Evolutionary conservation across 2,797 vertebrate genomes (phyloP), one percentile per base, ranked within the genome.

Genomic region (Coreius guichenoti): DNA sequence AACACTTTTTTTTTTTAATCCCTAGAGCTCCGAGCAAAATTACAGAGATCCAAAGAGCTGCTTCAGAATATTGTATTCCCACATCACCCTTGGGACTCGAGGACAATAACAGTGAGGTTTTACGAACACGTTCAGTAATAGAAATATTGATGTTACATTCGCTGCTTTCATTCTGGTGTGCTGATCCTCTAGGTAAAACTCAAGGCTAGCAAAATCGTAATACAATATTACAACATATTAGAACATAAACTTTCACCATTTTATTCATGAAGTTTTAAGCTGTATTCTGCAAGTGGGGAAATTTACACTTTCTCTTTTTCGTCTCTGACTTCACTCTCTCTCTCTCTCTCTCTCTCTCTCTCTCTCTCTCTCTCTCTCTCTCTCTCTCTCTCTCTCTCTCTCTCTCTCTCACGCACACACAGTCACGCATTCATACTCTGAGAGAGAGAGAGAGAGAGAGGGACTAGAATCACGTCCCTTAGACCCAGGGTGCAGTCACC

Each of bases 401-500:
- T 31, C 47, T 11, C 47, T 54, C 39, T 43, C 21, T 47, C 31
- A 36, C 13, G 12, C 80, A 43, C 74, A 80, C 29, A 58, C 11
- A 77, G 11, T 33, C 19, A 56, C 29, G 14, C 9, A 14, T 67
- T 67, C 63, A 19, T 76, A 63, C 85, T 90, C 43, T 0, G 12
- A 63, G 26, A 63, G n/a, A 29, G 58, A 26, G 54, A 56, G 54
- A 56, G 51, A 54, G 51, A 54, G 51, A 54, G 51, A 54, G 83
- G 81, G 75, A 58, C 26, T 63, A 31, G 67, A 81, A 11, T 86
- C 72, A 85, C 19, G 67, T 80, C 79, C 90, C 56, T 83, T 83
- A 90, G 69, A 87, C 87, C 85, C 77, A 81, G 78, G 80, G 78
- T 82, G 91, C 87, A 88, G 90, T 92, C 91, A 69, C 63, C 65